Base-by-base conservation (phyloP, 2,797 vertebrate species). In the Liparis tanakae region DNA sequence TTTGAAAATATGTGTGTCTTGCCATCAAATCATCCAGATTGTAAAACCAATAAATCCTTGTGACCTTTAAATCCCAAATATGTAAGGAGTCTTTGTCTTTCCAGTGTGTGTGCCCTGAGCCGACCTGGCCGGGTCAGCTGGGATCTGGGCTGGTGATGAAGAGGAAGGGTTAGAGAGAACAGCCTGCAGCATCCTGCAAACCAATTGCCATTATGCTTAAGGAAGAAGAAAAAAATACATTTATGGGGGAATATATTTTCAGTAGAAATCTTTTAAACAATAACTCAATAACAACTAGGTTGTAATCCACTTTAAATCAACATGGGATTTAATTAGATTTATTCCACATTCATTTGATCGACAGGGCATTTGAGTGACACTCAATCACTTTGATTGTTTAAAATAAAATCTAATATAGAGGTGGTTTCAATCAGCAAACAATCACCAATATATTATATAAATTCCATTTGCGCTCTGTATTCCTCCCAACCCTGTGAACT, bases 11-110 rank as follows among this genome's bases (percentile, higher is more conserved):
- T 85, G 82, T 69, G 36, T 67, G 41, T 87, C 67, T 85, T 18
- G 43, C 72, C 72, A 84, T 87, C 76, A 83, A 85, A 87, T 89
- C 80, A 87, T 87, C 65, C 82, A 79, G 67, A 88, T 79, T 85
- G 76, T 68, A 37, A 81, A 81, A 78, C 43, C 18, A 39, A 78
- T 74, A 76, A 85, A 85, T 84, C 82, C 72, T 41, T 8, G 46
- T 86, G 85, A 82, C 82, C 83, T 87, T 84, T 84, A 89, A 86
- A 89, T 85, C 86, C 81, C 54, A 72, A 81, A 70, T 57, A 79
- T 78, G 54, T 57, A 74, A 86, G 81, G 61, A 85, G 69, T 77
- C 82, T 84, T 72, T 84, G 76, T 76, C 67, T 73, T 50, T 43
- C 15, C 22, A 39, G 22, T 64, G 56, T 41, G 56, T 41, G 33